A percentile compares a stretch with the other conserved stretches of the same genome.
phyloP scores from a whole-genome alignment of 2,113 vertebrate genomes.

The Brachyhypopomus occidentalis region DNA sequence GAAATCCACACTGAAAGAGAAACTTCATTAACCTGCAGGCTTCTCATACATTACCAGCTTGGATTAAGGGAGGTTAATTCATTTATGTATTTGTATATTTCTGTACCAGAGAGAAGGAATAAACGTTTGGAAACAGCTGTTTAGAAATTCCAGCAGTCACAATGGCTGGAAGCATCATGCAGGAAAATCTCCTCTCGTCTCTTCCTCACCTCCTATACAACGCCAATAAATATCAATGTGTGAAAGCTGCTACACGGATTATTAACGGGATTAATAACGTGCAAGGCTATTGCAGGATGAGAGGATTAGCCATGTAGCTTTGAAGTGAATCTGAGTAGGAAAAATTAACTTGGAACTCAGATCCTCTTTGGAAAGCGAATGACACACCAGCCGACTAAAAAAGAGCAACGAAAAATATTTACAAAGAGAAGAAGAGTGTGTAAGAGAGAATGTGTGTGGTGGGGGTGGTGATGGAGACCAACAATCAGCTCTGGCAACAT shows the following conservation, averaged over 20 bases:
- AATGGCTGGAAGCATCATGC: constrained; percentile 19
- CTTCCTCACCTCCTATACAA: constrained; percentile 58
- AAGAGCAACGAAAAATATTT: not conserved
- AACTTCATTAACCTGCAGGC: constrained; percentile 34
- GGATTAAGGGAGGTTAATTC: constrained; percentile 39
- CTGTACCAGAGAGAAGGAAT: constrained; percentile 28
- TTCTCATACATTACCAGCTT: constrained; percentile 48
- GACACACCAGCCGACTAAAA: constrained; percentile 5
- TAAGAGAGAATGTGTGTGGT: no score
- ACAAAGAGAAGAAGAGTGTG: not conserved
- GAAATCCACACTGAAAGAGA: constrained; percentile 23
- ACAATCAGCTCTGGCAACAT: not conserved
- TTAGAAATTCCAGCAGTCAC: not conserved
- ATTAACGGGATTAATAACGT: constrained; percentile 78
- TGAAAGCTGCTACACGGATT: constrained; percentile 76
- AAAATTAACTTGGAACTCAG: constrained; percentile 68
- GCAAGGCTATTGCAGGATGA: constrained; percentile 59
- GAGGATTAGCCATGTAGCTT: constrained; percentile 76
- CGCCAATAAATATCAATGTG: constrained; percentile 67
- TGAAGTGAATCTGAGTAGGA: constrained; percentile 71
- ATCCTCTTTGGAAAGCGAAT: constrained; percentile 20
- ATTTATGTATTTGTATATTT: constrained; percentile 33
- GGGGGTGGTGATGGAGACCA: no score
- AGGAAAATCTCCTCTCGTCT: constrained; percentile 40
- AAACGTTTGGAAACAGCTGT: constrained; percentile 20